Conservation (phyloP, 2,113 vertebrate species). For the Coreoperca whiteheadi region DNA sequence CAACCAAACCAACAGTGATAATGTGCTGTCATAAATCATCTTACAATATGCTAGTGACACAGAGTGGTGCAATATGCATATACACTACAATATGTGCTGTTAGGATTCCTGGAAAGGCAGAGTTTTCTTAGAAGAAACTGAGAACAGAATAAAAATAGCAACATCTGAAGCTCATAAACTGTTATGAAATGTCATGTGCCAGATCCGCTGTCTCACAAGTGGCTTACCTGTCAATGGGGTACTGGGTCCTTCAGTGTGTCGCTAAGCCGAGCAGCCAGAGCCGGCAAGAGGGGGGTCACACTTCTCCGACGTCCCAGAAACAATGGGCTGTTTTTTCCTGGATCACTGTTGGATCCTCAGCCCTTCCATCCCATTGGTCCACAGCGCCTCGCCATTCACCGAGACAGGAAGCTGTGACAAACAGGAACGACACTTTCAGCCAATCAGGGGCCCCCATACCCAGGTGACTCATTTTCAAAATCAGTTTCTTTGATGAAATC, state of each 20-base stretch:
- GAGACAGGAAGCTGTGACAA: conserved; percentile 83
- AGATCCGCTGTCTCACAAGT: neutral
- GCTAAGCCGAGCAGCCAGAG: conserved; percentile 29
- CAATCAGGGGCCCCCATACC: conserved; percentile 51
- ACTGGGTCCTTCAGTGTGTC: conserved; percentile 22
- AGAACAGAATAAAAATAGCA: conserved; percentile 22
- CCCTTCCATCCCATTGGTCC: conserved; percentile 72
- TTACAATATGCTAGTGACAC: neutral
- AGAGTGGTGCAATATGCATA: neutral
- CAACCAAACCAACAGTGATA: conserved; percentile 13
- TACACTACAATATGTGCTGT: neutral
- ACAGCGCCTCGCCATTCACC: conserved; percentile 58
- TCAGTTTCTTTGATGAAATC: conserved; percentile 67
- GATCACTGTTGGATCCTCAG: conserved; percentile 82
- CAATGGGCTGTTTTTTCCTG: conserved; percentile 85
- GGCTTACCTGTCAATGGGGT: conserved; percentile 62
- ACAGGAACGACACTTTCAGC: conserved; percentile 64
- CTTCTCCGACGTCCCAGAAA: conserved; percentile 73
- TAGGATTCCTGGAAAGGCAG: conserved; percentile 20
- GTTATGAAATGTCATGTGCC: neutral
- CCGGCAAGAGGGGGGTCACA: conserved; percentile 60
- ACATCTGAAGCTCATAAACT: neutral
- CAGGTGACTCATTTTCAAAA: conserved; percentile 77
- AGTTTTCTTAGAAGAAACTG: conserved; percentile 4
- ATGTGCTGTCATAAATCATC: conserved; percentile 4